phyloP scores from a whole-genome alignment of 2,797 vertebrate species.

The Microtus agrestis region DNA sequence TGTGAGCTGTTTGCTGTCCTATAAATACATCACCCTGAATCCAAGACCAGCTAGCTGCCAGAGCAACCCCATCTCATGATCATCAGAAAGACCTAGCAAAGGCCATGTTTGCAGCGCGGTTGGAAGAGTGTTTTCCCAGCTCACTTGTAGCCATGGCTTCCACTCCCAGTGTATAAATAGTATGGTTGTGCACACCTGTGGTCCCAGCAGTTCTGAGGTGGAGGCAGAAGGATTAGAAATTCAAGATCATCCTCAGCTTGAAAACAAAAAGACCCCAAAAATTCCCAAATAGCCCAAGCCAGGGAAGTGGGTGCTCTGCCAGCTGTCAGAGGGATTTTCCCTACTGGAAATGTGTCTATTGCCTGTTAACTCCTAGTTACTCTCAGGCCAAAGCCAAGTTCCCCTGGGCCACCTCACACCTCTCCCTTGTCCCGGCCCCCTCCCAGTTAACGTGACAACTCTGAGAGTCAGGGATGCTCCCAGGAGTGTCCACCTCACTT shows the following conservation, averaged over 20 bases:
- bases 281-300: background rate
- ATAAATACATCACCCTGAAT: background rate
- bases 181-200: background rate
- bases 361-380: background rate
- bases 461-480: background rate
- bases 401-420: background rate
- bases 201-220: background rate
- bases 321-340: background rate
- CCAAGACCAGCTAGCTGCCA: background rate
- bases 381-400: constrained; percentile 9
- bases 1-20: background rate
- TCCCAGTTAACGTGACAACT: too few species aligned
- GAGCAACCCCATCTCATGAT: background rate
- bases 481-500: background rate
- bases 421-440: background rate
- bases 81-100: background rate
- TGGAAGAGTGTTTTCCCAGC: background rate
- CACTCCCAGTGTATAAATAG: background rate
- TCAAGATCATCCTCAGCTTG: background rate
- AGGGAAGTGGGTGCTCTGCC: background rate
- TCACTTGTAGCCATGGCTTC: background rate
- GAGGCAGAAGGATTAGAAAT: background rate
- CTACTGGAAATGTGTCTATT: background rate
- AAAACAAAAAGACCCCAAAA: background rate
- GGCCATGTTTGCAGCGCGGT: background rate